Base-by-base conservation (phyloP, 2,888 invertebrate genomes). In the Melieria picta region DNA sequence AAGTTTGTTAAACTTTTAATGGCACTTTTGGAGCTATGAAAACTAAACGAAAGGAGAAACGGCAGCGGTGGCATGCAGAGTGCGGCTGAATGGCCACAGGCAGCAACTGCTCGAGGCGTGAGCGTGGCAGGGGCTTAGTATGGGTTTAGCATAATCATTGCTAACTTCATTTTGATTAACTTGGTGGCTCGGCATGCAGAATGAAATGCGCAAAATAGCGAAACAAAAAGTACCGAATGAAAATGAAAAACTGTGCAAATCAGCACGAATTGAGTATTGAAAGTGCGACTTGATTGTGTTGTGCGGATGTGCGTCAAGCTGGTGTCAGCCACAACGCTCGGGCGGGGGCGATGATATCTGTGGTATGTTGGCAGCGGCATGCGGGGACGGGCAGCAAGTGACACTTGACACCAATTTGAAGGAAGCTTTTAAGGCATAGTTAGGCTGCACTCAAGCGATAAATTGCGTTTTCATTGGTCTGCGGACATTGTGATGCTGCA, bases 1-100 rank as follows among this genome's bases (percentile, higher is more conserved):
- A 82, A 82, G 73, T 80, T 81, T 78, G 69, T 64, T 48, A 76
- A 82, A 81, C 76, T 82, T 81, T 81, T 81, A 82, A 82, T 81
- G 78, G 81, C 80, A 74, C 69, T 80, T 75, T 48, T 56, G 60
- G 50, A 16, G 50, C 48, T 67, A 45, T 45, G 67, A 16, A 52
- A n/a, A 16, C 10, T 43, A 13, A 45, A 61, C 67, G 52, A 52
- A 61, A 16, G 7, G 57, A 57, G 43, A 65, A 13, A 11, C 5
- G 6, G 45, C 7, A 7, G 5, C 43, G 11, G 11, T 5, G 5
- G 60, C 9, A 7, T 42, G 4, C 50, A 30, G 45, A 16, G 16
- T 16, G 30, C 30, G 30, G 30, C 30, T 30, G 30, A 30, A 30
- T 30, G 30, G 2, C 2, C 3, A 30, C 30, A 1, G 45, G 45